Percentiles rank a stretch among this genome's conserved stretches.
These are phyloP conservation scores for Myopa tessellatipennis DNA, from an alignment of 2,888 invertebrate genomes.

Conservation along the genomic window DNA sequence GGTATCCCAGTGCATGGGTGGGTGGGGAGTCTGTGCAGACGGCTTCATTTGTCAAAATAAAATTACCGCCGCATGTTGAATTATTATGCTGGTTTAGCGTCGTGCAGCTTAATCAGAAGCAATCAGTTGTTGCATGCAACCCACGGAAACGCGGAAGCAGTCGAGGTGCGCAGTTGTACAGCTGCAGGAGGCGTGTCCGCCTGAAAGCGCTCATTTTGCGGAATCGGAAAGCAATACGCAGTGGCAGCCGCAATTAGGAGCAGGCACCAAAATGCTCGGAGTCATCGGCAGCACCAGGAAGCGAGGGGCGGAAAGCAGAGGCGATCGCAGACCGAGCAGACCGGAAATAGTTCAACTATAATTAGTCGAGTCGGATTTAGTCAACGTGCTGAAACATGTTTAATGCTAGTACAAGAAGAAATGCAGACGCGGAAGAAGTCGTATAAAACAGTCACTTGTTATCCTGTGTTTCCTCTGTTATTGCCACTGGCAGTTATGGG, in stretches of 20 bases:
- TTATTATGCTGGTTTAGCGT: conserved; percentile 30
- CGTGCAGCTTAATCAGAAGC: conserved; percentile 48
- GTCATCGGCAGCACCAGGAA: not conserved
- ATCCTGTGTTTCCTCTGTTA: conserved; percentile 26
- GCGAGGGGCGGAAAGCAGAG: not conserved
- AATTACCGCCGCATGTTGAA: conserved; percentile 29
- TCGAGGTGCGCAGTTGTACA: not conserved
- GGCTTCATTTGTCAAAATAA: conserved; percentile 29
- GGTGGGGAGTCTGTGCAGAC: conserved; percentile 12
- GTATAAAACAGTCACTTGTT: conserved; percentile 18
- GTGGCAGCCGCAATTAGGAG: conserved; percentile 25
- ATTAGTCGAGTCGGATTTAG: conserved; percentile 12
- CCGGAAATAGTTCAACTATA: conserved; percentile 25
- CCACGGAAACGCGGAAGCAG: conserved; percentile 4
- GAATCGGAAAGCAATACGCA: conserved; percentile 34
- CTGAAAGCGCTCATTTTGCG: conserved; percentile 19
- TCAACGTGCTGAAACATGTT: conserved; percentile 25
- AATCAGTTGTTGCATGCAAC: conserved; percentile 51
- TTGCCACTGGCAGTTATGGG: conserved; percentile 8
- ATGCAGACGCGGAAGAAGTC: conserved; percentile 3
- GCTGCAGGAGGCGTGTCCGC: conserved; percentile 20
- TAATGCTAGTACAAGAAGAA: not conserved
- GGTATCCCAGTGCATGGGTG: not conserved
- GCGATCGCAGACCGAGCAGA: not conserved
- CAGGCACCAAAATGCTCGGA: not conserved